Percentiles rank a stretch among this genome's conserved stretches.
phyloP scores from a whole-genome alignment of 2,797 vertebrate species.

The Naso thynnoides region DNA sequence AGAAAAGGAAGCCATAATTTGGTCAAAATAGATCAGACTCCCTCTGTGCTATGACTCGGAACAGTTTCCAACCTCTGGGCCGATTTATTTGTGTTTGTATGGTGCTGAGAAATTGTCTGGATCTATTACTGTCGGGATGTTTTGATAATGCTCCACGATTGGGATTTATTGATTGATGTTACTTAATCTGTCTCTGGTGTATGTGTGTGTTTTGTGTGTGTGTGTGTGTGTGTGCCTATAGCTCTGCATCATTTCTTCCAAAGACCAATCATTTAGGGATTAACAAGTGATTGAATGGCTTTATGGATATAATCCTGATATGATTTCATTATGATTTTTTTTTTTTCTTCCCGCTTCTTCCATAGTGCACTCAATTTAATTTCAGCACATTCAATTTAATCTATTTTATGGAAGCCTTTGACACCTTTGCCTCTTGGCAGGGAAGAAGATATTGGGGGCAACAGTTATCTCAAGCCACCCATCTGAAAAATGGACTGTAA shows the following conservation, averaged over 20 bases:
- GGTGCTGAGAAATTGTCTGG: conserved; percentile 32
- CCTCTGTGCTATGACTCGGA: conserved; percentile 13
- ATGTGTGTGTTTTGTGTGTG: conserved; percentile 4
- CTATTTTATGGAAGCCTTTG: conserved; percentile 45
- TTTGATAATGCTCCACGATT: conserved; percentile 44
- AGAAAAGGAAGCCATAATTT: conserved; percentile 40
- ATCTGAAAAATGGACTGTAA: conserved; percentile 55
- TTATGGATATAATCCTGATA: conserved; percentile 74
- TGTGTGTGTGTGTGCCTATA: background rate
- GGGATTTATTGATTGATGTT: conserved; percentile 65
- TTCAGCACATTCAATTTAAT: conserved; percentile 59
- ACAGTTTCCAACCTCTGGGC: background rate
- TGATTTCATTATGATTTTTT: conserved; percentile 67
- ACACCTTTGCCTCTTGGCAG: conserved; percentile 42
- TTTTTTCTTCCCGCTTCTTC: conserved; percentile 42
- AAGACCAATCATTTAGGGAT: conserved; percentile 73
- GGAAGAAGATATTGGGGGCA: conserved; percentile 46
- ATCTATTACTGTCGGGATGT: conserved; percentile 46
- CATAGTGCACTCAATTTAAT: conserved; percentile 59
- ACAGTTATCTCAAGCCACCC: conserved; percentile 48
- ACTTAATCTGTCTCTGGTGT: conserved; percentile 42
- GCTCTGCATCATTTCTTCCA: conserved; percentile 35
- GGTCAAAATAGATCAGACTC: conserved; percentile 26
- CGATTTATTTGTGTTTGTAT: conserved; percentile 32
- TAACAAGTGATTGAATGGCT: conserved; percentile 71